Evolutionary conservation across 2,113 vertebrate species (phyloP), one percentile per base, ranked within the genome.

Genomic region (Acanthochromis polyacanthus): DNA sequence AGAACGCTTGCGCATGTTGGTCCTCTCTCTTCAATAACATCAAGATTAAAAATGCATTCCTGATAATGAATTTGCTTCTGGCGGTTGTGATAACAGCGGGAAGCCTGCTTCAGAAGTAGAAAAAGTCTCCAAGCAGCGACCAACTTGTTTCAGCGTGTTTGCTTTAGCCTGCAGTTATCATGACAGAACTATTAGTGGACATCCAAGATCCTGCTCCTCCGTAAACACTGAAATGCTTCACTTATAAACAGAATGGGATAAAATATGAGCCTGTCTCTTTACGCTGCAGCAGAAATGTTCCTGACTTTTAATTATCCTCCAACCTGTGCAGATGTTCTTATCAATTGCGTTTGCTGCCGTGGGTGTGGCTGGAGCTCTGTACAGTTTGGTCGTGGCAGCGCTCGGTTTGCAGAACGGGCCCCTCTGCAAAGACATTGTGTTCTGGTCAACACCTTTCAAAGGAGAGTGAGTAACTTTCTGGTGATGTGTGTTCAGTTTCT

Each of bases 331-430:
- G 96, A 96, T 96, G 95, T 94, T 95, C 80, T 74, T 96, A 28
- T 95, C 95, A 0, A 94, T 96, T 73, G 78, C 82, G 1, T 94
- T 95, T 20, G 93, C 95, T 12, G 94, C 86, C 0, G 63, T 96
- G 43, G 95, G 94, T 1, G 91, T 94, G 0, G 75, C 57, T 0
- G 95, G 96, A 0, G 93, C 93, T 1, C 73, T 94, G 51, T 96
- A 96, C 83, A 95, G 94, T 69, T 46, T 96, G 0, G 9, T 11
- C 0, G 90, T 94, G 77, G 94, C 94, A 2, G 55, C 52, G 4
- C n/a, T 94, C 0, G 96, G 86, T 10, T 80, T 96, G 67, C 45
- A 93, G 11, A 92, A 94, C 0, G 95, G 95, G 1, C 95, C 95
- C 0, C 60, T 78, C 11, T 94, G 93, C 84, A 90, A 65, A 74